phyloP scores from a whole-genome alignment of 2,113 vertebrate genomes.

The Heterochromis multidens region DNA sequence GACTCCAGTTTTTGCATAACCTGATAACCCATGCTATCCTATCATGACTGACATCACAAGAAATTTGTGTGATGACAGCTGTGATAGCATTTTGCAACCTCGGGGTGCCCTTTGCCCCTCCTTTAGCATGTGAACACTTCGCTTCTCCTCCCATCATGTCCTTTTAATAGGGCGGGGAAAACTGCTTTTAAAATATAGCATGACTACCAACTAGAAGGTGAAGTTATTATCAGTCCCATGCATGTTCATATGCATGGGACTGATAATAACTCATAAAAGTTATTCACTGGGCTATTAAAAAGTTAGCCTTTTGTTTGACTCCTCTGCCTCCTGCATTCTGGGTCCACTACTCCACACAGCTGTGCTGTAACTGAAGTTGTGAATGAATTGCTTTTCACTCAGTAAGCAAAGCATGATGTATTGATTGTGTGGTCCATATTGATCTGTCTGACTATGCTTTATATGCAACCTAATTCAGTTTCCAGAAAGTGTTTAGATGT shows the following conservation, averaged over 20 bases:
- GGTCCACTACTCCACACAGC: background rate
- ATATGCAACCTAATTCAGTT: background rate
- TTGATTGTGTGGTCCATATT: background rate
- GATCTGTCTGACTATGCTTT: background rate
- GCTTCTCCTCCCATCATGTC: background rate
- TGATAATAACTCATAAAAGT: background rate
- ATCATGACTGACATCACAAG: background rate
- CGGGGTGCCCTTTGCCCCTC: background rate
- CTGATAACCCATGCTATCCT: background rate
- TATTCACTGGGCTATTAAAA: background rate
- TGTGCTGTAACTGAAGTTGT: background rate
- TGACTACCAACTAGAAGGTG: background rate
- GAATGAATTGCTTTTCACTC: too few species aligned
- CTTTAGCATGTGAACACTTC: background rate
- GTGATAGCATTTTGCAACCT: background rate
- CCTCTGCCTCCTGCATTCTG: background rate
- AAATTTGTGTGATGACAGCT: background rate
- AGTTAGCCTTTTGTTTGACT: fast-evolving
- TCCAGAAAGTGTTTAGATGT: background rate
- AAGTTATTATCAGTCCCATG: fast-evolving
- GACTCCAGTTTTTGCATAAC: background rate
- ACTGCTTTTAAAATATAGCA: background rate
- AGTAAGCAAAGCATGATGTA: too few species aligned
- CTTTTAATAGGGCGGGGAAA: background rate
- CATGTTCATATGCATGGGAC: background rate